phyloP scores from a whole-genome alignment of 2,888 invertebrate species.

The Sepioteuthis lessoniana region DNA sequence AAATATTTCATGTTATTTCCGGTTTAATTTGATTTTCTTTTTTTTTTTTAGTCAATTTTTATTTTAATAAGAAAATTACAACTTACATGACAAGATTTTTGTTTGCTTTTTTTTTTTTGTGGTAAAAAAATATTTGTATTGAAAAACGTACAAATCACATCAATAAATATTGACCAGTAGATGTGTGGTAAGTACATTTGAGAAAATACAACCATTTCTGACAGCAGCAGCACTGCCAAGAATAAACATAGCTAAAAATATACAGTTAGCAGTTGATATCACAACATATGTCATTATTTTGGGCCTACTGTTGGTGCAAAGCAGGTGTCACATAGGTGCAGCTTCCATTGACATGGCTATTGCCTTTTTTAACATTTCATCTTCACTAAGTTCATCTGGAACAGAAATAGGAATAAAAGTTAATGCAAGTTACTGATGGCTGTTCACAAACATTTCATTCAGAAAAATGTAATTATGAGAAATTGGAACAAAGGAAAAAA shows the following conservation, averaged over 20 bases:
- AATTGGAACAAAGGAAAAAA: too few species aligned
- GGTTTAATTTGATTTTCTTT: background rate
- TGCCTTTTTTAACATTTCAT: constrained; percentile 67
- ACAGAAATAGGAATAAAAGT: background rate
- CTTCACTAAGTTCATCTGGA: constrained; percentile 62
- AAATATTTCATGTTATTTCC: background rate
- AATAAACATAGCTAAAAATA: background rate
- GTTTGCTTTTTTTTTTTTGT: background rate
- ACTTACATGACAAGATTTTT: background rate
- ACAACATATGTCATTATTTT: background rate
- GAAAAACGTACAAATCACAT: constrained; percentile 41
- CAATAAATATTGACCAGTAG: constrained; percentile 41
- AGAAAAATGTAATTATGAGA: too few species aligned
- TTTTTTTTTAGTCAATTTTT: background rate
- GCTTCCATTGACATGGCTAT: constrained; percentile 66
- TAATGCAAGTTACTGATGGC: background rate
- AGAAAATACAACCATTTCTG: constrained; percentile 43
- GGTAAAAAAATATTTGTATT: constrained; percentile 47
- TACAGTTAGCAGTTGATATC: constrained; percentile 47
- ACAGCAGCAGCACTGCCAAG: background rate
- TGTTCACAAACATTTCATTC: background rate
- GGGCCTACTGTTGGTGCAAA: constrained; percentile 8
- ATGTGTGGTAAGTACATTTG: background rate
- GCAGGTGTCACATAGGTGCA: background rate
- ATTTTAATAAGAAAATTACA: constrained; percentile 23